Base-by-base conservation (phyloP, 1,140 invertebrate species). In the Holotrichia oblita region DNA sequence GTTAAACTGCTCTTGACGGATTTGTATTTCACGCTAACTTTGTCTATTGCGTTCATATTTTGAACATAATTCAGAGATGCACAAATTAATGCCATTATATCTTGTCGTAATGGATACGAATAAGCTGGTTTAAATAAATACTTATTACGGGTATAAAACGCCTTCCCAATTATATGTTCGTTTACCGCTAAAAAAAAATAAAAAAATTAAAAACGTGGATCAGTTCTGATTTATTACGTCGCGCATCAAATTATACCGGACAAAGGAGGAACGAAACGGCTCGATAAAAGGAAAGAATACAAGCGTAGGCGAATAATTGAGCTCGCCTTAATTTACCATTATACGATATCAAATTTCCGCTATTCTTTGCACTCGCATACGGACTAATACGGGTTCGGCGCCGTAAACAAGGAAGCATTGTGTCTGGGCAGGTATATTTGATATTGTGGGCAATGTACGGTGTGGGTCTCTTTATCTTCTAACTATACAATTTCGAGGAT, bases 361-460 rank as follows among this genome's bases (percentile, higher is more conserved):
- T 22, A 64, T 64, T 64, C 61, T 64, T 64, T 27, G 61, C 61
- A 64, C 20, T 64, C 20, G 61, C 10, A 64, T 20, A 27, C 20
- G 61, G 24, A 64, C 61, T 6, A 20, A 14, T 27, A 64, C 61
- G 61, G 61, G 20, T 64, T 17, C 24, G 61, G 61, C 61, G 61
- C 61, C 61, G 61, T 64, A 64, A 64, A 64, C 61, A 64, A 64
- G 61, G 61, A 64, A 64, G 61, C 61, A 64, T 27, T 64, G 61
- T 64, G 61, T 64, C 61, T 64, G 61, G 61, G 22, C 61, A 64
- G 61, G n/a, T n/a, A 27, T 64, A 64, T 64, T 64, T 64, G 61
- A 64, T 64, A 64, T 64, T 20, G 61, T 64, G 61, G 61, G 61
- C 22, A 20, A 20, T 64, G 55, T 64, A 8, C 24, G 22, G 61